Conservation (phyloP, 2,888 invertebrate genomes). For the Hydraecia micacea region DNA sequence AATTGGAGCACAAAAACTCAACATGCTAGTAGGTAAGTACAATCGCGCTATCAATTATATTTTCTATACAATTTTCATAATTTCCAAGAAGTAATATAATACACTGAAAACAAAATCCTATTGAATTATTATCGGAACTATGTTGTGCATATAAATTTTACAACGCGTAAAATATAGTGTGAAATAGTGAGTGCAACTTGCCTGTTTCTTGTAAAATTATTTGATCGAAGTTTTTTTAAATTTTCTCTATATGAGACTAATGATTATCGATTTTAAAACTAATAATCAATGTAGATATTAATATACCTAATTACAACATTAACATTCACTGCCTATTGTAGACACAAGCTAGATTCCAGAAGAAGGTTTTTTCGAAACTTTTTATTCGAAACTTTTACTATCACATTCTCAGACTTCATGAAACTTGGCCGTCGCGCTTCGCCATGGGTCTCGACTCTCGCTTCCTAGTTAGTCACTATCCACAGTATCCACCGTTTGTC, state of each 20-base stretch:
- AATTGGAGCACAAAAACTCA: background rate
- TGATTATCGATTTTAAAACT: background rate
- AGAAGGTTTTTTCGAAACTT: background rate
- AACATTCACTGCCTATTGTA: background rate
- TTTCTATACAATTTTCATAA: background rate
- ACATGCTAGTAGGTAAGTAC: background rate
- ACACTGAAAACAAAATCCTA: background rate
- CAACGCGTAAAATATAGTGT: background rate
- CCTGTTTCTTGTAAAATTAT: background rate
- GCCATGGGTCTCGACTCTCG: constrained; percentile 13
- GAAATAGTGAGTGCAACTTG: background rate
- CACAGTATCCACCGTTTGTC: constrained; percentile 32
- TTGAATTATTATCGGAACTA: background rate
- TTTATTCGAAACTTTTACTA: constrained; percentile 26
- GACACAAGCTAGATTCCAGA: background rate
- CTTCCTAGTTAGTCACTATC: constrained; percentile 46
- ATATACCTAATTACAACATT: background rate
- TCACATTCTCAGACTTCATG: constrained; percentile 6
- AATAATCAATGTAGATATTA: background rate
- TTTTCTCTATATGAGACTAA: background rate
- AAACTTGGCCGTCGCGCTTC: constrained; percentile 36
- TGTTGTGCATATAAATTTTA: background rate
- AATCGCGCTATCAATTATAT: background rate
- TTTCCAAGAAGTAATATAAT: background rate
- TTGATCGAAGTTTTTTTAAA: too few relatives aligned